These are phyloP conservation scores for Thaumatotibia leucotreta DNA, from an alignment of 1,140 invertebrate genomes.

Conservation along the genomic window DNA sequence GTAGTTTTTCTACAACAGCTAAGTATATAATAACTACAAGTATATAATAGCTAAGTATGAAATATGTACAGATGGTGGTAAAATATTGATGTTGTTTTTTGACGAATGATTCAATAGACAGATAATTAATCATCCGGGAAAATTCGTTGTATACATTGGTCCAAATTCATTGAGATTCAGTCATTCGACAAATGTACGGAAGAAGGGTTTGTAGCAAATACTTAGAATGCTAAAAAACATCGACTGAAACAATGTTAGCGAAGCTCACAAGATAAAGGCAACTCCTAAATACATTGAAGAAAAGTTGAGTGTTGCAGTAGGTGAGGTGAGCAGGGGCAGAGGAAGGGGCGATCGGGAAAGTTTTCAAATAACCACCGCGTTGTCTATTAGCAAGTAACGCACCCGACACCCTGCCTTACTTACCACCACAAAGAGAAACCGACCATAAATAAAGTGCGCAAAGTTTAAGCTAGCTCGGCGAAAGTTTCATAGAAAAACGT, in stretches of 20 bases:
- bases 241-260: not conserved
- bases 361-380: constrained; percentile 27
- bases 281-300: not conserved
- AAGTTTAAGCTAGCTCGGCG: not conserved
- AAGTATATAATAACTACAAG: too few relatives aligned
- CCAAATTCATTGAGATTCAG: too few relatives aligned
- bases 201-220: too few relatives aligned
- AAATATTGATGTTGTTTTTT: too few relatives aligned
- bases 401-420: constrained; percentile 8
- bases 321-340: not conserved
- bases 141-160: too few relatives aligned
- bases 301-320: not conserved
- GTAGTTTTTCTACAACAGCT: too few relatives aligned
- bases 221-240: too few relatives aligned
- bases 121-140: too few relatives aligned
- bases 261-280: not conserved
- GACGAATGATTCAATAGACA: too few relatives aligned
- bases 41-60: too few relatives aligned
- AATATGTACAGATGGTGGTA: too few relatives aligned
- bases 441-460: not conserved
- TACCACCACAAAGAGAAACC: not conserved
- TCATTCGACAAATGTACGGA: too few relatives aligned
- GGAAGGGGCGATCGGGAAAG: constrained; percentile 18
- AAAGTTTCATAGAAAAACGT: constrained; percentile 8
- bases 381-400: constrained; percentile 22